Conservation (phyloP, 2,888 invertebrate species). For the Phlogophora meticulosa region DNA sequence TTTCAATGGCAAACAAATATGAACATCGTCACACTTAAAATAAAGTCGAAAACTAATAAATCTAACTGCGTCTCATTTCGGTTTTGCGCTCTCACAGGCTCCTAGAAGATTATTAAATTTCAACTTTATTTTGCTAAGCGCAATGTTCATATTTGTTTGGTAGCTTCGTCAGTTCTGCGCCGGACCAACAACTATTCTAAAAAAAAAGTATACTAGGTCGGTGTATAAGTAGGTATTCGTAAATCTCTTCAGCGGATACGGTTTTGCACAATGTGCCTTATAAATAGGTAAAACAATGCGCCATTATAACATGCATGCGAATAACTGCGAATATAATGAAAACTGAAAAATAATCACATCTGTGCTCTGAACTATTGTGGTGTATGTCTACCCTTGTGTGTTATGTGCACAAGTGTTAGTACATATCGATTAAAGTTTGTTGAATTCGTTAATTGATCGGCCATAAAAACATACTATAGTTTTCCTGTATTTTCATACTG, state of each 20-base stretch:
- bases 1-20: constrained; percentile 3
- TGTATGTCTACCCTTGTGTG: constrained; percentile 52
- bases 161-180: not conserved
- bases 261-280: constrained; percentile 17
- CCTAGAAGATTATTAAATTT: not conserved
- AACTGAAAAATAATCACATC: constrained; percentile 16
- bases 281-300: constrained; percentile 15
- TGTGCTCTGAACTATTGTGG: constrained; percentile 13
- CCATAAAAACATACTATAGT: not conserved
- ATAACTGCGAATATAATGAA: constrained; percentile 16
- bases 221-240: constrained; percentile 1
- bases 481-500: constrained; percentile 12
- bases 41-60: constrained; percentile 1
- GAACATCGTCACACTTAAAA: not conserved
- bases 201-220: not conserved
- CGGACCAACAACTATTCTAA: constrained; percentile 1
- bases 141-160: constrained; percentile 1
- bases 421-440: constrained; percentile 21
- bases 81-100: not conserved
- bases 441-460: constrained; percentile 26
- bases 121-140: not conserved
- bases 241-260: constrained; percentile 6
- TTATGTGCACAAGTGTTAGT: constrained; percentile 60
- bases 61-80: not conserved
- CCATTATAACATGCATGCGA: constrained; percentile 19